Percentiles rank a stretch among this genome's conserved stretches.
These are phyloP conservation scores for Frankliniella intonsa DNA, from an alignment of 2,888 invertebrate species.

Conservation along the genomic window DNA sequence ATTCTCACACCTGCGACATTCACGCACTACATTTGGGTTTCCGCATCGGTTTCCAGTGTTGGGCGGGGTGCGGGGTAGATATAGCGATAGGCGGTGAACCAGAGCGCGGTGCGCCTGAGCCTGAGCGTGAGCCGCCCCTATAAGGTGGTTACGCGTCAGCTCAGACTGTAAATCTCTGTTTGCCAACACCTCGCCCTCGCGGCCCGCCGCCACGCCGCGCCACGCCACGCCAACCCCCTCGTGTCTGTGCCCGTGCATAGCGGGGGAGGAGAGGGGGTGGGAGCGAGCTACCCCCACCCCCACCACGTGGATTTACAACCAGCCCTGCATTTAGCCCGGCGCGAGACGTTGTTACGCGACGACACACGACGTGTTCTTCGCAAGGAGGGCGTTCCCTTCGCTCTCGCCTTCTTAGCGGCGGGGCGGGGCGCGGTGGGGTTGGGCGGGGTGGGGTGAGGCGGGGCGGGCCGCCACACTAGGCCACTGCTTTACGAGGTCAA, in stretches of 20 bases:
- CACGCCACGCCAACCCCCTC: background rate
- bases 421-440: background rate
- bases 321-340: background rate
- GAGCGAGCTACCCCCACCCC: background rate
- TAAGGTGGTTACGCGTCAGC: background rate
- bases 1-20: no score
- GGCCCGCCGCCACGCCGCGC: background rate
- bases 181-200: background rate
- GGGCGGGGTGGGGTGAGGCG: background rate
- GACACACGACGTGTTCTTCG: background rate
- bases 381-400: background rate
- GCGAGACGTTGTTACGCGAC: background rate
- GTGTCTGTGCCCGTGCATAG: background rate
- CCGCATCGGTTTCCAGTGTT: no score
- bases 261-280: background rate
- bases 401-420: background rate
- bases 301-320: background rate
- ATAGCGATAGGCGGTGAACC: no score
- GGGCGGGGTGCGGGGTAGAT: no score
- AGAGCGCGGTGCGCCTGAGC: no score
- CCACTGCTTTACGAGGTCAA: no score
- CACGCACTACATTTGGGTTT: no score
- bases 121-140: no score
- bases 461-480: background rate
- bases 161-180: background rate